A percentile compares a stretch with the other conserved stretches of the same genome.
These are phyloP conservation scores for Dinomys branickii DNA, from an alignment of 2,113 vertebrate genomes.

Conservation along the genomic window DNA sequence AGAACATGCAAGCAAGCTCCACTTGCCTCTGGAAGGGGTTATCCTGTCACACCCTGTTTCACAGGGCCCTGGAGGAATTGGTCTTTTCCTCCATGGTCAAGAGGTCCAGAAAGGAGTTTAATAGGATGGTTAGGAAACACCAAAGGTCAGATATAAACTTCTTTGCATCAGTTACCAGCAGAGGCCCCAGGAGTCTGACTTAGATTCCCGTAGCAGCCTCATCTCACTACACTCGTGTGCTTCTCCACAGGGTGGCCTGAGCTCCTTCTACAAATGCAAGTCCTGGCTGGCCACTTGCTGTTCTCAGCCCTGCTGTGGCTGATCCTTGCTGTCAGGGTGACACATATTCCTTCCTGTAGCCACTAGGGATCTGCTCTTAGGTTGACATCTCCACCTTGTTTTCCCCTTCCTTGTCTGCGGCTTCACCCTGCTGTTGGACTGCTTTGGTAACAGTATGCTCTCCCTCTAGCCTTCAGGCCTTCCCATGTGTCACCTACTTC, in stretches of 20 bases:
- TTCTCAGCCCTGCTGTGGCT: neutral
- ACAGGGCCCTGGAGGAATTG: neutral
- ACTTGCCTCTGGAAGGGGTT: neutral
- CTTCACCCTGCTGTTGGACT: neutral
- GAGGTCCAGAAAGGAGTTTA: neutral
- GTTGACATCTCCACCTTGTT: neutral
- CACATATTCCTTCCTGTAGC: neutral
- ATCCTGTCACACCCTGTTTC: neutral
- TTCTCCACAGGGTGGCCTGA: neutral
- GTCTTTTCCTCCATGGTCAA: neutral
- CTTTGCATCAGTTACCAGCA: accelerated
- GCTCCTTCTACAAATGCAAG: neutral
- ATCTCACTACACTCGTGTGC: neutral
- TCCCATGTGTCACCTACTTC: neutral
- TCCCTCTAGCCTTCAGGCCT: neutral
- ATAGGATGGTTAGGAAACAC: neutral
- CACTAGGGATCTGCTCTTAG: neutral
- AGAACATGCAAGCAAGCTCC: neutral
- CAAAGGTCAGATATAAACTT: neutral
- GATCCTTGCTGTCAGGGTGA: neutral
- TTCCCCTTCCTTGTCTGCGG: neutral
- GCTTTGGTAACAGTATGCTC: neutral
- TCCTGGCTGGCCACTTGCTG: accelerated
- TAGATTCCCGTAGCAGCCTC: neutral
- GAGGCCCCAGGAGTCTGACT: neutral